Percentiles rank a stretch among this genome's conserved stretches.
Conservation (phyloP, 2,113 vertebrate species). For the Arothron firmamentum region DNA sequence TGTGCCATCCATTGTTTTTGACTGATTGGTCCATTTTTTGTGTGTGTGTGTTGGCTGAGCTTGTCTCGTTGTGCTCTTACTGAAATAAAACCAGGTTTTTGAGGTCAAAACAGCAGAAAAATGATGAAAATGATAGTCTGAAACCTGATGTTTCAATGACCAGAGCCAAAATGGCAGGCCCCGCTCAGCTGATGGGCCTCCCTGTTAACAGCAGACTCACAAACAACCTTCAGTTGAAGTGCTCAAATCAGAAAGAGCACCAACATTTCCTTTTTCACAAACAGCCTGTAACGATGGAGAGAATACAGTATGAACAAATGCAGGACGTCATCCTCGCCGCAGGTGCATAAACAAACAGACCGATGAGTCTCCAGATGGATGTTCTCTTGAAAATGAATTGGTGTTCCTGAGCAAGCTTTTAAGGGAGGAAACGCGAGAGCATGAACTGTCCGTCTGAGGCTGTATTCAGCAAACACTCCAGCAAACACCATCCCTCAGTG, state of each 20-base stretch:
- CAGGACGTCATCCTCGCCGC: neutral
- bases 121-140: conserved; percentile 36
- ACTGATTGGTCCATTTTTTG: neutral
- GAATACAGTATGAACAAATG: neutral
- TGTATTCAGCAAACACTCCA: too few species aligned
- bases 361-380: conserved; percentile 10
- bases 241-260: too few species aligned
- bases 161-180: conserved; percentile 36
- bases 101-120: conserved; percentile 31
- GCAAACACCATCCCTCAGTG: too few species aligned
- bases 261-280: too few species aligned
- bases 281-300: neutral
- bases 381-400: conserved; percentile 10
- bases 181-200: conserved; percentile 11
- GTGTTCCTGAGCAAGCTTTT: too few species aligned
- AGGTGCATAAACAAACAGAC: neutral
- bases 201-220: conserved; percentile 15
- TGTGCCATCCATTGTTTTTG: too few species aligned
- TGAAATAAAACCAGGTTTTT: conserved; percentile 43
- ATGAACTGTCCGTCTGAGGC: too few species aligned
- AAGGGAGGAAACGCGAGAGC: too few species aligned
- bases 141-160: conserved; percentile 49
- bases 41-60: neutral
- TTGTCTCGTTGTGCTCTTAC: conserved; percentile 16
- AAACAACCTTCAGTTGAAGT: neutral